A percentile compares a stretch with the other conserved stretches of the same genome.
Evolutionary conservation across 2,888 invertebrate genomes (phyloP).

Genomic region (Meiosimyza decipiens): DNA sequence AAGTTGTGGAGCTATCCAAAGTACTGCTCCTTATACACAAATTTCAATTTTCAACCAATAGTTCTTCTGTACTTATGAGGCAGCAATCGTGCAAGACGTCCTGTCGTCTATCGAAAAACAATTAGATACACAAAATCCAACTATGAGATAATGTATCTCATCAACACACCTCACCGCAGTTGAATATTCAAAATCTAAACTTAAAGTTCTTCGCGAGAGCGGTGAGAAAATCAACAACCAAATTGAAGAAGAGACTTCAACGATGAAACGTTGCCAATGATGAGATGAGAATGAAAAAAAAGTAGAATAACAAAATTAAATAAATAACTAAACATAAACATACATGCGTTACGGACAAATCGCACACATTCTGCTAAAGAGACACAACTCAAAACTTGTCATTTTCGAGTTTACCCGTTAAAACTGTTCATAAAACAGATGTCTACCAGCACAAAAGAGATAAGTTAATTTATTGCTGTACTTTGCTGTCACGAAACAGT

Average conservation of each 20-base stretch:
- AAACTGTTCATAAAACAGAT: no score
- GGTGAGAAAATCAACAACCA: slow-evolving; percentile 4
- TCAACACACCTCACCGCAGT: slow-evolving; percentile 7
- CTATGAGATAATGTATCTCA: slow-evolving; percentile 20
- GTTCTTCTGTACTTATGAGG: neutral
- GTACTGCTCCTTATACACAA: no score
- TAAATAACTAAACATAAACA: neutral
- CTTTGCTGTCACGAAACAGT: no score
- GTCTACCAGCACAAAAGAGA: no score
- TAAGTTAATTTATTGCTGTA: no score
- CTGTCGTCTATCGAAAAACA: slow-evolving; percentile 20
- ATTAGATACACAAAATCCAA: slow-evolving; percentile 34
- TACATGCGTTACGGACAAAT: neutral
- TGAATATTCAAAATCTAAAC: slow-evolving; percentile 2
- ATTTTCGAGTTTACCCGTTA: no score
- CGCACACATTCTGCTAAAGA: no score
- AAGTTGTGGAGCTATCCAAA: no score
- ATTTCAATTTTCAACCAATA: neutral
- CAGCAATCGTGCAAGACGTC: slow-evolving; percentile 1
- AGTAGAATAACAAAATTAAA: slow-evolving; percentile 12
- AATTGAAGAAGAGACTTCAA: neutral
- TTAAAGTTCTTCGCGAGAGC: slow-evolving; percentile 32
- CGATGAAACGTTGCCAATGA: neutral
- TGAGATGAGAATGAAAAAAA: neutral
- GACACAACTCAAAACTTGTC: no score